These are phyloP conservation scores for Homarus americanus DNA, from an alignment of 1,140 invertebrate genomes.

Conservation along the genomic window DNA sequence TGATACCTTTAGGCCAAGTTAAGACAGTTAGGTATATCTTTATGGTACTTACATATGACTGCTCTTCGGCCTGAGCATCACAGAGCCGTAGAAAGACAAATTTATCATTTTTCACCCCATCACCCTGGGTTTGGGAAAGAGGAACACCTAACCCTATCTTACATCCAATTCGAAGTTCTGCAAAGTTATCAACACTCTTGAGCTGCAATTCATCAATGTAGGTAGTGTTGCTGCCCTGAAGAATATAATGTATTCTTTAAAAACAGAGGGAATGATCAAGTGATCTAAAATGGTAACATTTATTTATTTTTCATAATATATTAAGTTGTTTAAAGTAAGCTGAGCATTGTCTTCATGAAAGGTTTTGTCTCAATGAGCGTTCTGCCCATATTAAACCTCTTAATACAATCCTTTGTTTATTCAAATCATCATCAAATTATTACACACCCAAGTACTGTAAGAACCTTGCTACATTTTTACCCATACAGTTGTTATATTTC, in stretches of 20 bases:
- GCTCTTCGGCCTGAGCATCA: neutral
- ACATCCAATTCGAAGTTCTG: constrained; percentile 1
- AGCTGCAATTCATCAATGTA: neutral
- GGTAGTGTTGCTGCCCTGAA: constrained; percentile 25
- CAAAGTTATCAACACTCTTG: neutral
- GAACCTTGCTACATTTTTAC: too few species aligned
- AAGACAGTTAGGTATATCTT: neutral
- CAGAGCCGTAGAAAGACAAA: constrained; percentile 17
- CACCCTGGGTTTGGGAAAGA: neutral
- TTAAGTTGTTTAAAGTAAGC: neutral
- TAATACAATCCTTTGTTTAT: neutral
- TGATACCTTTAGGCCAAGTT: neutral
- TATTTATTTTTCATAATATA: neutral
- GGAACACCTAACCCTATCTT: constrained; percentile 41
- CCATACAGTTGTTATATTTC: too few species aligned
- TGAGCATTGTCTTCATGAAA: neutral
- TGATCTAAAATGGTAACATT: too few species aligned
- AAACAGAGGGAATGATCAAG: too few species aligned
- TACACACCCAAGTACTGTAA: too few species aligned
- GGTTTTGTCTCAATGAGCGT: neutral
- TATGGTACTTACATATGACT: neutral
- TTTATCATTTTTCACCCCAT: neutral
- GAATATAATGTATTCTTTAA: neutral
- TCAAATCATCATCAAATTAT: neutral
- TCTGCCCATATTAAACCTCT: neutral